These are phyloP conservation scores for Bombus cullumanus DNA, from an alignment of 1,140 invertebrate species.

Conservation along the genomic window DNA sequence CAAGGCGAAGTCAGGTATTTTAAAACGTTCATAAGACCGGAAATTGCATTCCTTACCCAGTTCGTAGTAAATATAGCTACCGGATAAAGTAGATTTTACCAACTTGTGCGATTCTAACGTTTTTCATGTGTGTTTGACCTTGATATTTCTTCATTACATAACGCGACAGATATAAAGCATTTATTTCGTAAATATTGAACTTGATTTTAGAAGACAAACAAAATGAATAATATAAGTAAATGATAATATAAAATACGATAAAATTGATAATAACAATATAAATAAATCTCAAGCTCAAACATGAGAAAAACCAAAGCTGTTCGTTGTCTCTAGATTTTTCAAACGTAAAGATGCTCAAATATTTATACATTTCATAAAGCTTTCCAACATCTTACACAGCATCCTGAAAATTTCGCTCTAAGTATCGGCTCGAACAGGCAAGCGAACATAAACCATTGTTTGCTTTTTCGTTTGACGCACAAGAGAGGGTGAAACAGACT, in stretches of 20 bases:
- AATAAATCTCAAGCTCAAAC: too few relatives aligned
- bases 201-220: too few relatives aligned
- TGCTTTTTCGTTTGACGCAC: constrained; percentile 5
- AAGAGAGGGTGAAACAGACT: constrained; percentile 15
- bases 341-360: too few relatives aligned
- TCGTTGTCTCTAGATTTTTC: too few relatives aligned
- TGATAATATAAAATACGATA: too few relatives aligned
- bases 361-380: not conserved
- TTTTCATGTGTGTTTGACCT: not conserved
- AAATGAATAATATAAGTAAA: too few relatives aligned
- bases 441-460: constrained; percentile 33
- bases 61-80: not conserved
- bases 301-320: too few relatives aligned
- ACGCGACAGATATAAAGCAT: not conserved
- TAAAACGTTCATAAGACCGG: not conserved
- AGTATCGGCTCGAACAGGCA: not conserved
- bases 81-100: not conserved
- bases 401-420: not conserved
- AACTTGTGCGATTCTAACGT: not conserved
- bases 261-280: too few relatives aligned
- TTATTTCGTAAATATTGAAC: not conserved
- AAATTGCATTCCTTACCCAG: not conserved
- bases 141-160: not conserved
- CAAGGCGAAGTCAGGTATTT: not conserved
- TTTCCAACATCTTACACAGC: too few relatives aligned